Conservation (phyloP, 1,140 invertebrate genomes). For the Pemphigus obesinymphae region DNA sequence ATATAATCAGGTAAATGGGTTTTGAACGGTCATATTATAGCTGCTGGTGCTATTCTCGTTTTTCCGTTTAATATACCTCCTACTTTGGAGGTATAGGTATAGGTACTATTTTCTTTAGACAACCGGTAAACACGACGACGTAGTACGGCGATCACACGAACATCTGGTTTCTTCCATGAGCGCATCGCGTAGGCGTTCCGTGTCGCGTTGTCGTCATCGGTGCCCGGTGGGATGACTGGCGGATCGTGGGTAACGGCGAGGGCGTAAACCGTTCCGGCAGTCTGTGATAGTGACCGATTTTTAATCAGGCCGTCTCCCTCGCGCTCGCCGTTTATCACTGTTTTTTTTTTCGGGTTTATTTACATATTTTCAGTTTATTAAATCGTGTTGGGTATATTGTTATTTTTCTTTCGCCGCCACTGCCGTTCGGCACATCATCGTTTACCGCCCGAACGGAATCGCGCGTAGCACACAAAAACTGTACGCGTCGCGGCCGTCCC, state of each 20-base stretch:
- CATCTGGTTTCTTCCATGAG: slow-evolving; percentile 3
- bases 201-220: not conserved
- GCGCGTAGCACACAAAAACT: too few species aligned
- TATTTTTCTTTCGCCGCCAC: not conserved
- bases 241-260: not conserved
- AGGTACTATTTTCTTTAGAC: too few species aligned
- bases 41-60: too few species aligned
- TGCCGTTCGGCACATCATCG: not conserved
- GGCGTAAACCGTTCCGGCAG: not conserved
- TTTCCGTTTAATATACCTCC: too few species aligned
- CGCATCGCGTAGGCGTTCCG: not conserved
- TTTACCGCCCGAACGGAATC: not conserved
- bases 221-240: not conserved
- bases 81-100: too few species aligned
- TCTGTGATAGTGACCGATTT: not conserved
- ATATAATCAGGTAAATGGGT: too few species aligned
- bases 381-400: not conserved
- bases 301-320: not conserved
- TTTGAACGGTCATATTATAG: too few species aligned
- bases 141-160: too few species aligned
- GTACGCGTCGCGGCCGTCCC: not conserved
- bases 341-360: not conserved
- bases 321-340: not conserved
- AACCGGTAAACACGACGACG: too few species aligned
- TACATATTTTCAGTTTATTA: not conserved